Evolutionary conservation across 2,113 vertebrate genomes (phyloP), one percentile per base, ranked within the genome.

Genomic region (Ageneiosus marmoratus): DNA sequence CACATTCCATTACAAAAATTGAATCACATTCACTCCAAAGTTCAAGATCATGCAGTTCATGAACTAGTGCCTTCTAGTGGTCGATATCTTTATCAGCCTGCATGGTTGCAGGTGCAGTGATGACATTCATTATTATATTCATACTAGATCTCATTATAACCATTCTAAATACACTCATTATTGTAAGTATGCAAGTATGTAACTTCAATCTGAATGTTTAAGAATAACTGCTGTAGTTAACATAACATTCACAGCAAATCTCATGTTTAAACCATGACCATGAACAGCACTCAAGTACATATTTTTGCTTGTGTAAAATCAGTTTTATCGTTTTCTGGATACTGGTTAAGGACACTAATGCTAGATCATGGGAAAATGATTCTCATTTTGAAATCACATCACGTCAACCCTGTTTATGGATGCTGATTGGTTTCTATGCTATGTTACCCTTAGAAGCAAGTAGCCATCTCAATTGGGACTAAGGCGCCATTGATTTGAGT

Each of bases 401-500:
- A 53, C 69, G 50, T 83, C 81, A 55, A 53, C 60, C 16, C 11
- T 51, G 82, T 18, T 48, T 7, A 13, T 46, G 16, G 34, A 70
- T 76, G 58, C 77, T 77, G 73, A 81, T 63, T 73, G 78, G 78
- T 56, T 41, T 75, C 34, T 63, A n/a, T 81, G 73, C 77, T 75
- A 60, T 69, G 85, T 83, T 77, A 76, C 67, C 34, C 60, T 79
- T 82, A 46, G 75, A 18, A 60, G 81, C 81, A 77, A 75, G 75
- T 73, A 65, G 69, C 73, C 20, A 11, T 78, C 76, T 63, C 79
- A 83, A 73, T 46, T 29, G 56, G 75, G 79, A 69, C 74, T 70
- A 41, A 60, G 16, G n/a, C 55, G 63, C 80, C 73, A 69, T 86
- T 74, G 79, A 84, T 84, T 81, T 65, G 72, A 79, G 69, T 84